These are phyloP conservation scores for Helicoverpa armigera DNA, from an alignment of 1,140 invertebrate species.

Conservation along the genomic window DNA sequence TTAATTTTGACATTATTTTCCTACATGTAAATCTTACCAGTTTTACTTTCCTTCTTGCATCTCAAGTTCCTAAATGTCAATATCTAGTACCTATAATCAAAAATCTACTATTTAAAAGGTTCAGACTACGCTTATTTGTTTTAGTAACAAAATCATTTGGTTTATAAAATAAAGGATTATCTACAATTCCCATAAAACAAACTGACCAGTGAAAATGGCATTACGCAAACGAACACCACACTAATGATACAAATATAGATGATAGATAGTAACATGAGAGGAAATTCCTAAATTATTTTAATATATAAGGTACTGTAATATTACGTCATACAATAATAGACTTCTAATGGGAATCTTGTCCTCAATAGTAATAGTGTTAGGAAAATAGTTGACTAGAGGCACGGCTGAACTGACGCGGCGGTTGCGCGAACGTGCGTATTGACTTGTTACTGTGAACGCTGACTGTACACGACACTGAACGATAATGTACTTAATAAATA, in stretches of 20 bases:
- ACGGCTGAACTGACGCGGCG: slow-evolving; percentile 12
- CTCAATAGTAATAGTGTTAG: slow-evolving; percentile 67
- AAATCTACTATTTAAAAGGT: too few relatives aligned
- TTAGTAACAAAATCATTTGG: not conserved
- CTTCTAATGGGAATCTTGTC: slow-evolving; percentile 65
- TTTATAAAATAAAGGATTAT: not conserved
- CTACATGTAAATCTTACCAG: too few relatives aligned
- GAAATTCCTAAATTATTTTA: slow-evolving; percentile 81
- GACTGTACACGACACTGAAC: slow-evolving; percentile 25
- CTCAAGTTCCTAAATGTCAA: too few relatives aligned
- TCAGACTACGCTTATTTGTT: not conserved
- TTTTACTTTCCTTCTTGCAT: too few relatives aligned
- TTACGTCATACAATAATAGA: slow-evolving; percentile 77
- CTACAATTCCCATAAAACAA: slow-evolving; percentile 65
- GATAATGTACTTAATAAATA: not conserved
- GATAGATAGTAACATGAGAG: slow-evolving; percentile 75
- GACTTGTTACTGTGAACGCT: slow-evolving; percentile 53
- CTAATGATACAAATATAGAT: slow-evolving; percentile 77
- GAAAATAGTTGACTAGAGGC: slow-evolving; percentile 48
- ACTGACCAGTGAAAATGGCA: slow-evolving; percentile 78
- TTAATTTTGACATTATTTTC: not conserved
- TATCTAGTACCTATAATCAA: too few relatives aligned
- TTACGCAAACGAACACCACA: slow-evolving; percentile 80
- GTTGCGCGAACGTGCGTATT: not conserved
- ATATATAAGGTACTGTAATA: slow-evolving; percentile 72